Evolutionary conservation across 1,140 invertebrate genomes (phyloP).

Genomic region (Pseudomyrmex concolor): DNA sequence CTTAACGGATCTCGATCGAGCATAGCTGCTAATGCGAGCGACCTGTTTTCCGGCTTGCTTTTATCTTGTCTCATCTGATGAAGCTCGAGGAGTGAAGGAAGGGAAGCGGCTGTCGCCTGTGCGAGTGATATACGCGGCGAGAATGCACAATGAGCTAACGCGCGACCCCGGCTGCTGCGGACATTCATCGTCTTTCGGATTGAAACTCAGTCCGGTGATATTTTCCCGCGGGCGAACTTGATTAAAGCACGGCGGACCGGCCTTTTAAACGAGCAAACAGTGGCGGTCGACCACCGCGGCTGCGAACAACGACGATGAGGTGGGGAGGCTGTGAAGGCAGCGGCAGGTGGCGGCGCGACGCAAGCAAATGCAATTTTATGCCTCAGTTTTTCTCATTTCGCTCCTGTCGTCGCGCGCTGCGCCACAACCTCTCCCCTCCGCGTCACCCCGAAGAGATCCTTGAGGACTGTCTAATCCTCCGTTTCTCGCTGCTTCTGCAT

Average conservation of each 20-base stretch:
- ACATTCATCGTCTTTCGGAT: conserved; percentile 57
- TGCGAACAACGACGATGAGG: background rate
- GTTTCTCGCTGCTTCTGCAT: background rate
- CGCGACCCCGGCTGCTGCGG: conserved; percentile 12
- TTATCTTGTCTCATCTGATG: background rate
- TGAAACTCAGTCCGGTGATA: conserved; percentile 68
- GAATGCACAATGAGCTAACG: conserved; percentile 62
- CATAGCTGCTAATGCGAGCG: conserved; percentile 12
- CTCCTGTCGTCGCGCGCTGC: background rate
- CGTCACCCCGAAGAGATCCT: conserved; percentile 37
- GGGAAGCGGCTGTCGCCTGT: background rate
- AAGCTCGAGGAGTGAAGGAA: too few relatives aligned
- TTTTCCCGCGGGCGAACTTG: conserved; percentile 69
- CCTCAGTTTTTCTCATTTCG: conserved; percentile 63
- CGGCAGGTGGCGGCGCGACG: conserved; percentile 38
- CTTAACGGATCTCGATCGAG: background rate
- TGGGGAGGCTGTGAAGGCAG: conserved; percentile 12
- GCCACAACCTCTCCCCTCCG: background rate
- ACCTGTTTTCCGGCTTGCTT: conserved; percentile 16
- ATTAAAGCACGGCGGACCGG: conserved; percentile 64
- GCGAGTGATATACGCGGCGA: conserved; percentile 36
- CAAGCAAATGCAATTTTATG: conserved; percentile 70
- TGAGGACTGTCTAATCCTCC: conserved; percentile 31
- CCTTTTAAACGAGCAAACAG: conserved; percentile 69
- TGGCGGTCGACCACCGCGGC: conserved; percentile 12